These are phyloP conservation scores for Cryptoblepharus egeriae DNA, from an alignment of 2,797 vertebrate genomes.

Conservation along the genomic window DNA sequence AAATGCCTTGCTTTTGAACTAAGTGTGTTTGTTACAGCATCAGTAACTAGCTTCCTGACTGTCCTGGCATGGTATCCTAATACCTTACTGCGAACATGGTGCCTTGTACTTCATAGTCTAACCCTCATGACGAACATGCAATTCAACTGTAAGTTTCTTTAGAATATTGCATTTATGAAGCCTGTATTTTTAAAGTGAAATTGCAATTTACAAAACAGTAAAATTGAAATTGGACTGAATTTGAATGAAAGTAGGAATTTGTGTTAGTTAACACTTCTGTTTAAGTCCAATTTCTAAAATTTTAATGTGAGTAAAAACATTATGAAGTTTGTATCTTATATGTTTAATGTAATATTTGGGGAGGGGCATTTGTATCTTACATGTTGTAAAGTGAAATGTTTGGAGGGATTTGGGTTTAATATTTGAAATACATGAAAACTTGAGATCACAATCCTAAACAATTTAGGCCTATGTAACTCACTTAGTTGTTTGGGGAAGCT, in stretches of 20 bases:
- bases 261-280: neutral
- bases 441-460: too few species aligned
- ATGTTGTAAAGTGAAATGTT: neutral
- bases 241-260: neutral
- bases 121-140: conserved; percentile 99
- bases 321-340: neutral
- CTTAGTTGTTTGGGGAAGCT: too few species aligned
- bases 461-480: too few species aligned
- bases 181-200: neutral
- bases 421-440: neutral
- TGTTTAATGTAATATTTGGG: neutral
- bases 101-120: conserved; percentile 96
- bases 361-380: too few species aligned
- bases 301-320: neutral
- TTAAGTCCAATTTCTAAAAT: neutral
- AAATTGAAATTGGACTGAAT: neutral
- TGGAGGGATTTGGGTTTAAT: neutral
- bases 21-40: conserved; percentile 79
- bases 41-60: conserved; percentile 94
- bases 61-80: conserved; percentile 98
- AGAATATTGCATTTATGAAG: neutral
- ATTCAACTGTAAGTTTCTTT: conserved; percentile 84
- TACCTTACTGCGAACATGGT: conserved; percentile 95
- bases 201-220: neutral
- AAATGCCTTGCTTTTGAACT: conserved; percentile 24